Evolutionary conservation across 2,797 vertebrate genomes (phyloP).

Genomic region (Eidolon dupreanum): DNA sequence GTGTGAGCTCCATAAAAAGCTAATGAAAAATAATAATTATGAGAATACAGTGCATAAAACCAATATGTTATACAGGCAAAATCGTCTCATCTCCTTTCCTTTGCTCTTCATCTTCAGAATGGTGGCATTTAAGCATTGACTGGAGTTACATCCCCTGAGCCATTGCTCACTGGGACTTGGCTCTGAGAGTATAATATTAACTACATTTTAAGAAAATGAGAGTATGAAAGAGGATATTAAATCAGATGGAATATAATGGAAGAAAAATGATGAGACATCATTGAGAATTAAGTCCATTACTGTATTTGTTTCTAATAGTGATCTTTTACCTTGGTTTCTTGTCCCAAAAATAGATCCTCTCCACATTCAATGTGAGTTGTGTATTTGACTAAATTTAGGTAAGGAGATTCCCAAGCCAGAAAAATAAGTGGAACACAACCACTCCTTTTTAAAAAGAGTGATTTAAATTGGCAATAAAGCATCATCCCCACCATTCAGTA

Average conservation of each 20-base stretch:
- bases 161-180: not conserved
- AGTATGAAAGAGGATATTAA: not conserved
- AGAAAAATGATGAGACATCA: not conserved
- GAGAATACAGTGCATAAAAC: not conserved
- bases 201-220: conserved; percentile 50
- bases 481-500: not conserved
- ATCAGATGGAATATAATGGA: not conserved
- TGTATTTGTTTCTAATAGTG: conserved; percentile 4
- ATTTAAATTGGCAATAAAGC: not conserved
- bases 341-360: not conserved
- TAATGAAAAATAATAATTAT: not conserved
- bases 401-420: not conserved
- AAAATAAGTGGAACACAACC: not conserved
- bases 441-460: not conserved
- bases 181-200: not conserved
- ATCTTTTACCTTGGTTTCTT: conserved; percentile 33
- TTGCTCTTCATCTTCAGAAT: not conserved
- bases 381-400: conserved; percentile 1
- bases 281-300: not conserved
- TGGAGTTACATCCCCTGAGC: not conserved
- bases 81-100: not conserved
- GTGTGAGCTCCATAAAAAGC: not conserved
- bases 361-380: not conserved
- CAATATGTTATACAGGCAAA: not conserved
- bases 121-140: not conserved